Evolutionary conservation across 2,113 vertebrate genomes (phyloP).

Genomic region (Chionodraco myersi): DNA sequence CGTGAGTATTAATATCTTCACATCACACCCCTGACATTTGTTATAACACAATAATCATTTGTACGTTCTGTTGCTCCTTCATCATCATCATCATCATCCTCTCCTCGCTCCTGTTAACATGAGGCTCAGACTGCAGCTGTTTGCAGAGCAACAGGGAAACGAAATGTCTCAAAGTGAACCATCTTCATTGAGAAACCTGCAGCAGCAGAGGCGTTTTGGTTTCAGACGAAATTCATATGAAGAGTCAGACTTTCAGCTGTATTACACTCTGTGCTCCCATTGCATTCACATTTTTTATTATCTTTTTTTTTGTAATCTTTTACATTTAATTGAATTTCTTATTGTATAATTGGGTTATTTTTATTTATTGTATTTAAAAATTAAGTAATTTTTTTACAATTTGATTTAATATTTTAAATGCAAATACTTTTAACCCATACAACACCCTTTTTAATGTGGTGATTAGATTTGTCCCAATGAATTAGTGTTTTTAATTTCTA

Average conservation of each 20-base stretch:
- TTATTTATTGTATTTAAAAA: too few relatives aligned
- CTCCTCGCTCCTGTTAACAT: not conserved
- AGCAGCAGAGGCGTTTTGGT: slow-evolving; percentile 7
- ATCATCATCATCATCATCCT: not conserved
- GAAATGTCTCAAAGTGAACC: not conserved
- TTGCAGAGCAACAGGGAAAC: not conserved
- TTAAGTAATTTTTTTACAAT: too few relatives aligned
- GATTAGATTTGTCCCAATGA: too few relatives aligned
- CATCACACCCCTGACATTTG: not conserved
- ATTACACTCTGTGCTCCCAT: too few relatives aligned
- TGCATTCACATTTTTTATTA: too few relatives aligned
- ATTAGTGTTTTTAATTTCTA: too few relatives aligned
- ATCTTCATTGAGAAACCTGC: slow-evolving; percentile 3
- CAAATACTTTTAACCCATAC: too few relatives aligned
- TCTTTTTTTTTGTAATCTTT: too few relatives aligned
- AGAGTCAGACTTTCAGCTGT: not conserved
- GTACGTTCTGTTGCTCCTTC: not conserved
- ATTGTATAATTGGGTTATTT: too few relatives aligned
- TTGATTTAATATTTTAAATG: too few relatives aligned
- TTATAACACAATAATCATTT: not conserved
- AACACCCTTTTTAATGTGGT: too few relatives aligned
- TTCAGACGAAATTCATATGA: not conserved
- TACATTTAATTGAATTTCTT: too few relatives aligned
- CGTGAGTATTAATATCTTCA: not conserved
- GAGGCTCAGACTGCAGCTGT: slow-evolving; percentile 1